Base-by-base conservation (phyloP, 2,797 vertebrate genomes). In the Muraenolepis orangiensis region DNA sequence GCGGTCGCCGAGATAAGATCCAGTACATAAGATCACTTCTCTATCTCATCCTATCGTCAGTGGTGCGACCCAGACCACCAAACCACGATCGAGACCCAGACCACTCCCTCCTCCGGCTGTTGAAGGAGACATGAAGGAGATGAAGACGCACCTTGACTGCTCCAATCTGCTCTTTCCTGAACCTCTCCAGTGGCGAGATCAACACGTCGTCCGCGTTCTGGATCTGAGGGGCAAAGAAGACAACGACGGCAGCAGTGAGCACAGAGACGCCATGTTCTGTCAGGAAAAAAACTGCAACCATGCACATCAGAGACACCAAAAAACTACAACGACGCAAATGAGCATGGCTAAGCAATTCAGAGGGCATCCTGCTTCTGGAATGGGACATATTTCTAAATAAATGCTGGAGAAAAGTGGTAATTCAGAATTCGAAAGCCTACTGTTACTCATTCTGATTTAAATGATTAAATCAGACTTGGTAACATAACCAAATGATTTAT, bases 91-190 rank as follows among this genome's bases (percentile, higher is more conserved):
- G 18, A 57, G 18, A 57, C 20, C 18, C n/a, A 23, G 51, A 7
- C 8, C 51, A 20, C 51, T 10, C 23, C 51, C 16, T n/a, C 51
- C 51, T 57, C n/a, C 0, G 8, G 20, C 51, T 57, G 51, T 3
- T 23, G 18, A 57, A n/a, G 51, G 51, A 23, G n/a, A 20, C 51
- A 30, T 51, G 7, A 29, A 32, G 18, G 18, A 20, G 12, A 32
- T 38, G 32, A 13, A 76, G 34, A 29, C 75, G 10, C 95, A 99
- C 98, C 95, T 99, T 98, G 70, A 97, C 98, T 66, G 96, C 98
- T 71, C 96, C 97, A 16, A 99, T 99, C 91, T 99, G 98, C 80
- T 99, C 97, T 91, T 98, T 99, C 38, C 98, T 95, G 91, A 99
- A 99, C 87, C 96, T 97, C 91, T 99, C 98, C 69, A 99, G 94